phyloP scores from a whole-genome alignment of 2,797 vertebrate species.

The Podargus strigoides region DNA sequence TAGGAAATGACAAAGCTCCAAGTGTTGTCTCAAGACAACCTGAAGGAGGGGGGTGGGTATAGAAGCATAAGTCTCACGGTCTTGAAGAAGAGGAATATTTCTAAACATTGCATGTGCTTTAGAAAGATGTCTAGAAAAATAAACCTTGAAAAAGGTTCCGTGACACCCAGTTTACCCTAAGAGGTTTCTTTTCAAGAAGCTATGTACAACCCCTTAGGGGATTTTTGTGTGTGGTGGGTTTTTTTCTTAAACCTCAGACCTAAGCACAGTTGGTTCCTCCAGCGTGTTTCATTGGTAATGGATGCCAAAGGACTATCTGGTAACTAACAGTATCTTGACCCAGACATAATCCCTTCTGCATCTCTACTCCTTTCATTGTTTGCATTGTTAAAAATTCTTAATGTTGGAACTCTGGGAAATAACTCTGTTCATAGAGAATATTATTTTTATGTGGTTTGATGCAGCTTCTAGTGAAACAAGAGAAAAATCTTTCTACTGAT shows the following conservation, averaged over 20 bases:
- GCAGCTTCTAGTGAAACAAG: not conserved
- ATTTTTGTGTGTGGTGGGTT: not conserved
- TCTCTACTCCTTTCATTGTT: not conserved
- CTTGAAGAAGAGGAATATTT: not conserved
- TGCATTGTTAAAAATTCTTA: not conserved
- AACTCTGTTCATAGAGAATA: not conserved
- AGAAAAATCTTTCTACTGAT: not conserved
- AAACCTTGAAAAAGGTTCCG: constrained; percentile 6
- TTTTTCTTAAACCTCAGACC: not conserved
- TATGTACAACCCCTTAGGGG: not conserved
- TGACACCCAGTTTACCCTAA: not conserved
- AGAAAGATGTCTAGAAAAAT: constrained; percentile 22
- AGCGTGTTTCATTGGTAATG: not conserved
- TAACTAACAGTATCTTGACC: not conserved
- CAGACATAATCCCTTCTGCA: not conserved
- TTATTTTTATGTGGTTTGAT: constrained; percentile 8
- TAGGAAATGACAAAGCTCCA: constrained; percentile 56
- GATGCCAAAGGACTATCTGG: not conserved
- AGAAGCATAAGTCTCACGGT: not conserved
- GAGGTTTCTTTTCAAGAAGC: not conserved
- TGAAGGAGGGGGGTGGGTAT: constrained; percentile 31
- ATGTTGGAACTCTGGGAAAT: not conserved
- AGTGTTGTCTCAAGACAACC: constrained; percentile 54
- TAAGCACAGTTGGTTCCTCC: not conserved
- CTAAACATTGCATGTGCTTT: not conserved